A percentile compares a stretch with the other conserved stretches of the same genome.
Evolutionary conservation across 2,888 invertebrate genomes (phyloP).

Genomic region (Cynaeus angustus): DNA sequence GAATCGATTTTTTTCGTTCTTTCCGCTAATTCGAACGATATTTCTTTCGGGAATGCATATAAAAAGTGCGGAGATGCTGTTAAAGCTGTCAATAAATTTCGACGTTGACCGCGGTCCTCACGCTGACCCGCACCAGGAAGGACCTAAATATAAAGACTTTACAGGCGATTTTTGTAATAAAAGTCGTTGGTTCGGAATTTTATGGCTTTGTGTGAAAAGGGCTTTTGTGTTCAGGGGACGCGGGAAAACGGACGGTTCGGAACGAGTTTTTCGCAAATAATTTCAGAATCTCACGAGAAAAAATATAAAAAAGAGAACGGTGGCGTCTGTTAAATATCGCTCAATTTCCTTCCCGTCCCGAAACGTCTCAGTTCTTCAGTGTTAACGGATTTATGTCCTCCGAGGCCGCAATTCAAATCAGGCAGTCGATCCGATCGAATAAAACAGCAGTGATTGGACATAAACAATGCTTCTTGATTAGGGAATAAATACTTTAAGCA

Average conservation of each 20-base stretch:
- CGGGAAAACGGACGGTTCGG: slow-evolving; percentile 1
- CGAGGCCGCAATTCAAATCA: slow-evolving; percentile 69
- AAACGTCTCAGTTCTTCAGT: slow-evolving; percentile 1
- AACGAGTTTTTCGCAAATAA: slow-evolving; percentile 1
- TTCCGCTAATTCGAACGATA: slow-evolving; percentile 13
- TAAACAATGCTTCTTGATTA: slow-evolving; percentile 70
- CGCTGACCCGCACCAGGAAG: slow-evolving; percentile 13
- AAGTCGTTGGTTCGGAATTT: slow-evolving; percentile 4
- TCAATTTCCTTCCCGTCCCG: slow-evolving; percentile 2
- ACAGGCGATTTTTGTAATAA: slow-evolving; percentile 22
- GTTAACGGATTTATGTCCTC: slow-evolving; percentile 65
- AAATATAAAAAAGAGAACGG: too few species aligned
- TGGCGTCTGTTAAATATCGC: background rate
- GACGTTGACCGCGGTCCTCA: slow-evolving; percentile 7
- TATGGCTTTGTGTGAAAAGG: slow-evolving; percentile 16
- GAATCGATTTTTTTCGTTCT: slow-evolving; percentile 3
- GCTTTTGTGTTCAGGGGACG: slow-evolving; percentile 13
- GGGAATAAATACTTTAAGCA: slow-evolving; percentile 68
- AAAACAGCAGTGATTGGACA: slow-evolving; percentile 67
- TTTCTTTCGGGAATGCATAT: background rate
- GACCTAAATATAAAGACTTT: slow-evolving; percentile 24
- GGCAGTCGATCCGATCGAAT: slow-evolving; percentile 64
- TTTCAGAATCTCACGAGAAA: background rate
- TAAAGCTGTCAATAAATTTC: slow-evolving; percentile 21
- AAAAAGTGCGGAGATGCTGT: slow-evolving; percentile 8